Base-by-base conservation (phyloP, 2,797 vertebrate genomes). In the Sebastes paucispinis region DNA sequence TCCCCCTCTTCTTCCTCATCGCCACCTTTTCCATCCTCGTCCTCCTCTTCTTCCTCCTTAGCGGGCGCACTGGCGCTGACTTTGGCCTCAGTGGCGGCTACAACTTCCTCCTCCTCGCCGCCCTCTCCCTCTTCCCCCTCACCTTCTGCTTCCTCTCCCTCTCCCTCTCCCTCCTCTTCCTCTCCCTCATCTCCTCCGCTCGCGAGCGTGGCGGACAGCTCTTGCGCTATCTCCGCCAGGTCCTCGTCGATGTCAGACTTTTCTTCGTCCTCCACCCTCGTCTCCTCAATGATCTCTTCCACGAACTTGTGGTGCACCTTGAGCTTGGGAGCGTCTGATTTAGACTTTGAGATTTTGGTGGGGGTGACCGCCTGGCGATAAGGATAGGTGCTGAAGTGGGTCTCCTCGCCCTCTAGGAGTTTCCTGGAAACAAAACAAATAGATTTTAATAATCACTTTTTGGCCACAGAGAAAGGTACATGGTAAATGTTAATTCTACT, bases 281-380 rank as follows among this genome's bases (percentile, higher is more conserved):
- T 99, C 92, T 99, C 98, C 63, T 99, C 98, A 0, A 99, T 99
- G 91, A 99, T 99, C 91, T 99, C 98, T 86, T 99, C 98, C n/a
- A 99, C 98, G 89, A 99, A 99, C 90, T 99, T 99, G 93, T 99
- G 98, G 77, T 99, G 98, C 65, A 99, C 98, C 94, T 97, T 99
- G 55, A 99, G 93, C 86, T 97, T 99, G 81, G 98, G 94, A 0
- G 94, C 82, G 55, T 98, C 98, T 0, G 96, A 94, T 86, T 98
- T 98, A 18, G 96, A 84, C 88, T 97, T 98, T 74, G 97, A 95
- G 78, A 96, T 96, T 94, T 97, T 98, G 82, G 95, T 85, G 50
- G 95, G 88, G 64, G 96, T 91, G 89, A 98, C 95, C 1, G 96
- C 89, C 84, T 97, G 97, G 67, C 97, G 97, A 80, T 97, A 97